These are phyloP conservation scores for Diachasma alloeum DNA, from an alignment of 1,140 invertebrate genomes.

Conservation along the genomic window DNA sequence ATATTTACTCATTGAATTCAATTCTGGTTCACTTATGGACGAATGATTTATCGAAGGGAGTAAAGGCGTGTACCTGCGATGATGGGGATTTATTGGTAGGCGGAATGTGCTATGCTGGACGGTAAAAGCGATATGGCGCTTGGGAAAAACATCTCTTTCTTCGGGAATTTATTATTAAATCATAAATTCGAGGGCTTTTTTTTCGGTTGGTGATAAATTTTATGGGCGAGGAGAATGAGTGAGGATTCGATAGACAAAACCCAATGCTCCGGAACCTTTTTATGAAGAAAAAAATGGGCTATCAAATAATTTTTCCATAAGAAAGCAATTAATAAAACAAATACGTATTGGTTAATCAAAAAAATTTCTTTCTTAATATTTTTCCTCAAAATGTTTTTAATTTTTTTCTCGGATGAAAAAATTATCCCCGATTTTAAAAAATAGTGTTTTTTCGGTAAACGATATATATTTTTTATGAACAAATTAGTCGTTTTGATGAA, in stretches of 20 bases:
- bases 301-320: background rate
- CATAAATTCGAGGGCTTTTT: constrained; percentile 17
- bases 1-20: constrained; percentile 66
- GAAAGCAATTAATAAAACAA: background rate
- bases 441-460: too few relatives aligned
- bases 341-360: too few relatives aligned
- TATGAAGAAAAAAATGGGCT: too few relatives aligned
- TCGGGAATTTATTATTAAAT: constrained; percentile 23
- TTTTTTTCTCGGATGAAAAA: too few relatives aligned
- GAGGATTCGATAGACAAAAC: background rate
- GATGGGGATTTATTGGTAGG: constrained; percentile 60
- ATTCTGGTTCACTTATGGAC: constrained; percentile 62
- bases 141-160: constrained; percentile 2
- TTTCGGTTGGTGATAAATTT: background rate
- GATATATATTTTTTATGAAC: too few relatives aligned
- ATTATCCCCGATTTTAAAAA: too few relatives aligned
- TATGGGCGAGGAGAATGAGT: background rate
- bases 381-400: too few relatives aligned
- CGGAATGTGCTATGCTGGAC: constrained; percentile 35
- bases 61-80: constrained; percentile 51
- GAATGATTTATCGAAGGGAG: constrained; percentile 54
- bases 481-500: too few relatives aligned
- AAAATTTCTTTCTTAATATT: too few relatives aligned
- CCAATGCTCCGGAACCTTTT: too few relatives aligned
- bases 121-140: constrained; percentile 41